These are phyloP conservation scores for Xestobium rufovillosum DNA, from an alignment of 2,888 invertebrate species.

Conservation along the genomic window DNA sequence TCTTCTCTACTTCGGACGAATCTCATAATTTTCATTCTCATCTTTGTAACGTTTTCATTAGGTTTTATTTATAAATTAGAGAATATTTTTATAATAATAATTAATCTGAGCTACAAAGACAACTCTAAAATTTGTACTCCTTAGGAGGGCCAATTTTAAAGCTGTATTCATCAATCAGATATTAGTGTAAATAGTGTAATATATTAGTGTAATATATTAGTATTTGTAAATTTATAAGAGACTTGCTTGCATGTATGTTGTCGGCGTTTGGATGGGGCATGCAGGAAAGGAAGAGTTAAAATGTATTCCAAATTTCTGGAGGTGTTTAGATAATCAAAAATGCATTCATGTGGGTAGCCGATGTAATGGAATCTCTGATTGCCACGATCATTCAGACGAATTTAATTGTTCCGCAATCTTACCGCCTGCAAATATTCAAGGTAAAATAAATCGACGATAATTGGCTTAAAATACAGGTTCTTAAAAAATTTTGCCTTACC, in stretches of 20 bases:
- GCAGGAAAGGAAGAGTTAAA: slow-evolving; percentile 29
- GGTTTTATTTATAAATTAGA: too few relatives aligned
- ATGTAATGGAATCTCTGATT: slow-evolving; percentile 51
- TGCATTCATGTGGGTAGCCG: slow-evolving; percentile 45
- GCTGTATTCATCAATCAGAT: too few relatives aligned
- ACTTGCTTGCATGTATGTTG: slow-evolving; percentile 4
- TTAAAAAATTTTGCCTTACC: neutral
- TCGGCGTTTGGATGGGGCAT: slow-evolving; percentile 19
- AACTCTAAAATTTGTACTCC: too few relatives aligned
- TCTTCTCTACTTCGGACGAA: neutral
- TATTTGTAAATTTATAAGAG: neutral
- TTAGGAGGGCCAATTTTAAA: too few relatives aligned
- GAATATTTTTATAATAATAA: too few relatives aligned
- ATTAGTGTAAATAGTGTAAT: too few relatives aligned
- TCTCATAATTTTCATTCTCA: slow-evolving; percentile 1
- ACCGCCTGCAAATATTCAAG: slow-evolving; percentile 18
- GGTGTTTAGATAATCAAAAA: slow-evolving; percentile 46
- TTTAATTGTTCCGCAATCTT: slow-evolving; percentile 30
- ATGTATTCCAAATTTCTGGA: slow-evolving; percentile 48
- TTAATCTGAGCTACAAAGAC: too few relatives aligned
- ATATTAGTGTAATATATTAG: neutral
- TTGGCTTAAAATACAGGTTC: too few relatives aligned
- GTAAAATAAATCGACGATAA: too few relatives aligned
- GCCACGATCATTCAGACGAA: slow-evolving; percentile 50
- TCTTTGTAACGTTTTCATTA: neutral